Base-by-base conservation (phyloP, 2,113 vertebrate genomes). In the Pachypanchax playfairii region DNA sequence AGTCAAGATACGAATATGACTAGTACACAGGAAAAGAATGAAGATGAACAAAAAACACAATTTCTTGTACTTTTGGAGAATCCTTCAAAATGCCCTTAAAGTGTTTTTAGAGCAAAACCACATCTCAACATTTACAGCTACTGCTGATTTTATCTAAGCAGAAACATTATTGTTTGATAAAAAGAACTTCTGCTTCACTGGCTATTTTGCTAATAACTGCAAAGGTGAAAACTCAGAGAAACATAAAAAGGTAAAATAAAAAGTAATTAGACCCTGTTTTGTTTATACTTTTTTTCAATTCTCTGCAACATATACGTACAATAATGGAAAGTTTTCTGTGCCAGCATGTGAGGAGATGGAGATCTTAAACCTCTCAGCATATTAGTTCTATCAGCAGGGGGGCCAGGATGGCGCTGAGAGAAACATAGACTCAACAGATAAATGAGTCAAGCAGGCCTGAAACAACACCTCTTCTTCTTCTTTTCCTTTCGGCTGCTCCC, bases 391-490 rank as follows among this genome's bases (percentile, higher is more conserved):
- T 66, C 80, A 86, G 81, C 73, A 33, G 69, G 85, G 65, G 26
- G 69, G 77, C 42, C 51, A 36, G 61, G 71, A 80, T 41, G 69
- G 54, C 73, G 65, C 67, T 17, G 64, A 71, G 65, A 78, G 65
- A 65, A 80, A 72, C 73, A 69, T 62, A 78, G 50, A 64, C 60
- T 55, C 63, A 60, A 49, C 3, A 47, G 70, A 79, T 49, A 73
- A 83, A 82, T 61, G 78, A 85, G 61, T 72, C 71, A 54, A 83
- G 66, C 65, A 76, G 82, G 58, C 83, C 81, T 81, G 75, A 76
- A 80, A 80, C 66, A 82, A 85, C 84, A 84, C 31, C 77, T 70
- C 77, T n/a, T n/a, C n/a, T n/a, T n/a, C n/a, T n/a, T n/a, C n/a
- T n/a, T n/a, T n/a, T n/a, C n/a, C n/a, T n/a, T n/a, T n/a, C n/a